Base-by-base conservation (phyloP, 1,140 invertebrate species). In the Leptopilina clavipes region DNA sequence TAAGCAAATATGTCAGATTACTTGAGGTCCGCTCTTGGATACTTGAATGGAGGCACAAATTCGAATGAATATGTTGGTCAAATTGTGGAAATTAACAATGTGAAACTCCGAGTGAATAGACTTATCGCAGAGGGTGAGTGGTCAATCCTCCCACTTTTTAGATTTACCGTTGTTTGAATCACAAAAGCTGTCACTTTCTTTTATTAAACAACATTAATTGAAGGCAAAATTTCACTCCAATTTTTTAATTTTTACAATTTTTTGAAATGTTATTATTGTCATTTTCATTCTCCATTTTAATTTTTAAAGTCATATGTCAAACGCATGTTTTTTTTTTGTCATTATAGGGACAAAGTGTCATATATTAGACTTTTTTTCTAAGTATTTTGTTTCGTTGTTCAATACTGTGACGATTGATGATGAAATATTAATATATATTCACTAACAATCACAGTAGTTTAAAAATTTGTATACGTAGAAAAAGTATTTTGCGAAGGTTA, bases 41-140 rank as follows among this genome's bases (percentile, higher is more conserved):
- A 90, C 73, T 82, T 90, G 22, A 90, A 90, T 37, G 87, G 86
- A 52, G 81, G 82, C 45, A 76, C 75, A 14, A 86, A 79, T 71
- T 85, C 83, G 83, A 97, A 97, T 92, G 96, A 97, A 89, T 97
- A 97, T 90, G 95, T 98, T 76, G 97, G 97, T 43, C 96, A 98
- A 91, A 92, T 93, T 82, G 93, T 98, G 70, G 97, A 98, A 91
- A 93, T 98, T 81, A 96, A 94, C 81, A 95, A 94, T 87, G 94
- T 97, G 86, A 97, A 96, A 92, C 91, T 98, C 75, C 92, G 95
- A 88, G 95, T 98, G 70, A 97, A 95, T 89, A 94, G 94, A 91
- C 94, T 98, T 83, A 96, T 98, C 81, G 97, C 97, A 71, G 97
- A 98, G 95, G 97, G 97, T 98, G 91, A 90, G 91, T 86, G 76